These are phyloP conservation scores for Pteria penguin DNA, from an alignment of 2,888 invertebrate genomes.

Conservation along the genomic window DNA sequence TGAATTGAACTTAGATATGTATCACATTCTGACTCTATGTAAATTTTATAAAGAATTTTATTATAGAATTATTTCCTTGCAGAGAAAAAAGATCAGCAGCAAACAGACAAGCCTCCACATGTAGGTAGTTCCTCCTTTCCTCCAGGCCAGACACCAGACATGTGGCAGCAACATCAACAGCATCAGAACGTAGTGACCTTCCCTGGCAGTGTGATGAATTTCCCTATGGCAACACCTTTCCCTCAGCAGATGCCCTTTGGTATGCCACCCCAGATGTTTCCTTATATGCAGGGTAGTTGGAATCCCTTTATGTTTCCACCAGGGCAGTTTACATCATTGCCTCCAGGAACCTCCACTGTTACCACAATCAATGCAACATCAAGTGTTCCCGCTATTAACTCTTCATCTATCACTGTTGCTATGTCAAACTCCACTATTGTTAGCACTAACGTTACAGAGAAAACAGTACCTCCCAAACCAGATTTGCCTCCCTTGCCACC, in stretches of 20 bases:
- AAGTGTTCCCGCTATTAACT: constrained; percentile 19
- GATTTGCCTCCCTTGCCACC: constrained; percentile 49
- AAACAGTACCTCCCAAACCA: constrained; percentile 39
- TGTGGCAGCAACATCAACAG: constrained; percentile 35
- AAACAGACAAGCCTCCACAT: neutral
- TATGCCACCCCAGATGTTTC: constrained; percentile 44
- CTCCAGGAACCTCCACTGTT: constrained; percentile 14
- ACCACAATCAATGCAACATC: constrained; percentile 21
- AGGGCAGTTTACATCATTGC: constrained; percentile 14
- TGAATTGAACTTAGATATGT: too few relatives aligned
- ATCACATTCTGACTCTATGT: too few relatives aligned
- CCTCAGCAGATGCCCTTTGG: constrained; percentile 26
- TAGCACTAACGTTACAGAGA: constrained; percentile 14
- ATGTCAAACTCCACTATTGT: constrained; percentile 10
- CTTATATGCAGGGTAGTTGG: constrained; percentile 34
- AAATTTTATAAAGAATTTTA: too few relatives aligned
- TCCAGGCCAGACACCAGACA: constrained; percentile 14
- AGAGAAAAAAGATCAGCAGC: neutral
- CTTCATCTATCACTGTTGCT: neutral
- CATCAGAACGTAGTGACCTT: constrained; percentile 14
- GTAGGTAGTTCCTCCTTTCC: neutral
- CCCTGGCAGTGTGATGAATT: constrained; percentile 36
- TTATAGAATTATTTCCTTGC: neutral
- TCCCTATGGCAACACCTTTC: constrained; percentile 40
- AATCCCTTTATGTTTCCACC: constrained; percentile 36